These are phyloP conservation scores for Zaprionus inermis DNA, from an alignment of 1,140 invertebrate species.

Conservation along the genomic window DNA sequence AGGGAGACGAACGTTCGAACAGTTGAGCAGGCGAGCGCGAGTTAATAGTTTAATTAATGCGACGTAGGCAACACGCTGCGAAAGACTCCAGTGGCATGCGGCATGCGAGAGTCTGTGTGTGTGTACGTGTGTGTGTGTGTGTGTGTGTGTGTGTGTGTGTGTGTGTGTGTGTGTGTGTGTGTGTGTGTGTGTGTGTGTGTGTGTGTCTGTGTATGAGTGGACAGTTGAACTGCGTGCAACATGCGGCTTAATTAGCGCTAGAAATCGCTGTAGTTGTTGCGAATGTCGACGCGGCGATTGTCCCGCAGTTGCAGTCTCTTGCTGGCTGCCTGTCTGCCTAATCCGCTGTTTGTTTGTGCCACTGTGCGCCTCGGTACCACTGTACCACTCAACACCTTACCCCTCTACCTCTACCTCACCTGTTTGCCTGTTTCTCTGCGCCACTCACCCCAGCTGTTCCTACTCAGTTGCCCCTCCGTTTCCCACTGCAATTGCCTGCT, in stretches of 20 bases:
- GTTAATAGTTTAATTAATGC: conserved; percentile 65
- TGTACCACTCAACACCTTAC: background rate
- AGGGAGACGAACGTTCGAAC: conserved; percentile 42
- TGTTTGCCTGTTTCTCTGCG: background rate
- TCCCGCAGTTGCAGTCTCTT: background rate
- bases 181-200: no score
- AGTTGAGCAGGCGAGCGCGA: conserved; percentile 25
- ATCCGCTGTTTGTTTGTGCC: background rate
- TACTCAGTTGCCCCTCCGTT: background rate
- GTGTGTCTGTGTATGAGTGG: background rate
- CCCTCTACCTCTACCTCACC: background rate
- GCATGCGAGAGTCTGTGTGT: background rate
- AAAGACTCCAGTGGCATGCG: background rate
- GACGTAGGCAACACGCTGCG: conserved; percentile 45
- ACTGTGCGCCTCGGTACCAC: background rate
- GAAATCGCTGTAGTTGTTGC: conserved; percentile 31
- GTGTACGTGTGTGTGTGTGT: no score
- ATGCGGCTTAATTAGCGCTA: conserved; percentile 67
- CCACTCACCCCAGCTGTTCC: background rate
- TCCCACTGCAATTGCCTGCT: conserved; percentile 12
- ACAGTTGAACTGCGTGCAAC: conserved; percentile 36
- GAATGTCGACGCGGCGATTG: conserved; percentile 2
- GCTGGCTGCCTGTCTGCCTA: no score
- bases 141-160: background rate
- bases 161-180: background rate